Percentiles rank a stretch among this genome's conserved stretches.
These are phyloP conservation scores for Caenorhabditis sp. DNA, from an alignment of 2,888 invertebrate species.

Conservation along the genomic window DNA sequence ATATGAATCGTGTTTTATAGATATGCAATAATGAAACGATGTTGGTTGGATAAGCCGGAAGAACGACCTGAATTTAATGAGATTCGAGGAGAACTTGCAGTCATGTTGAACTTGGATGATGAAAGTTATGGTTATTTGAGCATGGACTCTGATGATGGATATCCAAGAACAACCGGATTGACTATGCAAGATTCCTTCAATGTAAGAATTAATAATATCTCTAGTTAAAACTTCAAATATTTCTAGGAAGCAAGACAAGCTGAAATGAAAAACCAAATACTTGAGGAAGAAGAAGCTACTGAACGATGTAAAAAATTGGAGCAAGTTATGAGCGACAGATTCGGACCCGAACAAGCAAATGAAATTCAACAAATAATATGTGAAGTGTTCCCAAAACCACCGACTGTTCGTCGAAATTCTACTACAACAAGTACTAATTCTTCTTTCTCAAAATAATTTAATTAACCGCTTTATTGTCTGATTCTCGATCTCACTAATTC, in stretches of 20 bases:
- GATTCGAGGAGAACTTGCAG: constrained; percentile 34
- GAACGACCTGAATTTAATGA: constrained; percentile 47
- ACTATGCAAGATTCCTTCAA: constrained; percentile 37
- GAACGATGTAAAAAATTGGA: constrained; percentile 5
- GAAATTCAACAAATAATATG: constrained; percentile 37
- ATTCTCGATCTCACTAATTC: too few species aligned
- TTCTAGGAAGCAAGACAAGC: neutral
- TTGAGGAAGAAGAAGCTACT: neutral
- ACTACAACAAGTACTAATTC: neutral
- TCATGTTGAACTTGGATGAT: constrained; percentile 51
- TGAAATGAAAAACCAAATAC: neutral
- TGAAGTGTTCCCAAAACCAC: constrained; percentile 15
- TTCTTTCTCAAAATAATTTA: neutral
- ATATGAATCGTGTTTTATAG: constrained; percentile 28
- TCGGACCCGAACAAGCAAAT: constrained; percentile 16
- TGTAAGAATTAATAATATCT: constrained; percentile 10
- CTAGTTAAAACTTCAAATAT: too few species aligned
- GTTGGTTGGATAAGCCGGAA: constrained; percentile 39
- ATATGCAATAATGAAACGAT: constrained; percentile 48
- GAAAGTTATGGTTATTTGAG: constrained; percentile 53
- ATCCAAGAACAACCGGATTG: constrained; percentile 17
- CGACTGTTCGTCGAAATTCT: neutral
- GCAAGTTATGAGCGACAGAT: constrained; percentile 13
- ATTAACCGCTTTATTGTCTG: neutral
- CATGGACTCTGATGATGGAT: constrained; percentile 22